phyloP scores from a whole-genome alignment of 2,113 vertebrate genomes.

The Eublepharis macularius region DNA sequence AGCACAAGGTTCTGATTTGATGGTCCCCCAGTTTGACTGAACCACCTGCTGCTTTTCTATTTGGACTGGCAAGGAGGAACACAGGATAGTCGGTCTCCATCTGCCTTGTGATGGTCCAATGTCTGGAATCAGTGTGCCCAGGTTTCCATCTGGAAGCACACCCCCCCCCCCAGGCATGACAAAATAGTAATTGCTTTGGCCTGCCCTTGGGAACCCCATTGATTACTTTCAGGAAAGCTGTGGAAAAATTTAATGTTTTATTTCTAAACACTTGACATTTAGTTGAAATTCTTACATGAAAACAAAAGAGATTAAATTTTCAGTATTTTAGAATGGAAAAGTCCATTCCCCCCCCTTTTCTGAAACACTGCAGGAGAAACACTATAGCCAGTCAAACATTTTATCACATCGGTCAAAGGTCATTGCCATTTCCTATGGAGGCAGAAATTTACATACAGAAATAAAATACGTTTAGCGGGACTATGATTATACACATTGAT shows the following conservation, averaged over 20 bases:
- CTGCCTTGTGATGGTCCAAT: not conserved
- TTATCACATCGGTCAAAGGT: too few relatives aligned
- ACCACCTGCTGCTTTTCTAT: not conserved
- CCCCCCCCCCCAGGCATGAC: not conserved
- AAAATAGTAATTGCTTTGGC: not conserved
- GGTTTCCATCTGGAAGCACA: not conserved
- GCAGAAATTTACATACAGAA: too few relatives aligned
- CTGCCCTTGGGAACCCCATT: not conserved
- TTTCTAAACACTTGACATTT: conserved; percentile 23
- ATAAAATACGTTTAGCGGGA: too few relatives aligned
- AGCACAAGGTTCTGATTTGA: not conserved
- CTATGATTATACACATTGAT: too few relatives aligned
- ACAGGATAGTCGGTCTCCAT: not conserved
- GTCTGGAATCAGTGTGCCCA: not conserved
- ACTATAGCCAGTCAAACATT: too few relatives aligned
- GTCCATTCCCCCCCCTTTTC: too few relatives aligned
- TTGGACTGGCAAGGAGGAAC: not conserved
- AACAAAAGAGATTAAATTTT: not conserved
- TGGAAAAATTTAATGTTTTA: conserved; percentile 9
- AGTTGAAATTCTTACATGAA: not conserved
- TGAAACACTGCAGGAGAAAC: not conserved
- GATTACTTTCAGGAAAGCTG: not conserved
- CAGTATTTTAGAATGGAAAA: not conserved
- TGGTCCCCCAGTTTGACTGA: not conserved
- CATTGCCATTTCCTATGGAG: too few relatives aligned